Conservation (phyloP, 1,140 invertebrate species). For the Oedothorax gibbosus region DNA sequence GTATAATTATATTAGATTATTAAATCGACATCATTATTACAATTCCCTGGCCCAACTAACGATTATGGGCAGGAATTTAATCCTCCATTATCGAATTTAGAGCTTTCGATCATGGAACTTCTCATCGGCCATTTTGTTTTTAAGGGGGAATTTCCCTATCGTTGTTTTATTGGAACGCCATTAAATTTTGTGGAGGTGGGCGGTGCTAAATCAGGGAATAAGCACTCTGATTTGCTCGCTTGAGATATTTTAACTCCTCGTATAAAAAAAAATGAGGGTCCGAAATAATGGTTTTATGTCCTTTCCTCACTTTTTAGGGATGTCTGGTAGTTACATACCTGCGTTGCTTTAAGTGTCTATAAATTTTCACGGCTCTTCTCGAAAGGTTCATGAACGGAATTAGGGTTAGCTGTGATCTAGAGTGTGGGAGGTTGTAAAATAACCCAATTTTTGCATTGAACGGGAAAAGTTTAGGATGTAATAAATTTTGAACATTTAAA, state of each 20-base stretch:
- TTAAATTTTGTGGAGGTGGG: not conserved
- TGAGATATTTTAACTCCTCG: constrained; percentile 29
- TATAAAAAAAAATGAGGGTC: not conserved
- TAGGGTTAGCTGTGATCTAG: not conserved
- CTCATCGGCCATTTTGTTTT: too few relatives aligned
- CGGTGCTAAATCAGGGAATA: constrained; percentile 11
- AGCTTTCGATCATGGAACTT: not conserved
- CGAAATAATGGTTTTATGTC: not conserved
- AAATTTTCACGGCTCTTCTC: not conserved
- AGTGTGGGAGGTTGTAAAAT: too few relatives aligned
- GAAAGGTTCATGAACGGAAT: constrained; percentile 10
- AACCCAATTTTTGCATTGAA: too few relatives aligned
- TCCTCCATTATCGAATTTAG: constrained; percentile 17
- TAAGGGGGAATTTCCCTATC: not conserved
- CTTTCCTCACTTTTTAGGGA: not conserved
- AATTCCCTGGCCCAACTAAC: constrained; percentile 12
- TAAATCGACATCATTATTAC: constrained; percentile 13
- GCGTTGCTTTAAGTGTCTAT: constrained; percentile 25
- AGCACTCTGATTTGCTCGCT: not conserved
- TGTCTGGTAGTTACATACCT: not conserved
- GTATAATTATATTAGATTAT: constrained; percentile 4
- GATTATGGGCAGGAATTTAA: constrained; percentile 18
- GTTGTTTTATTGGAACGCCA: not conserved
- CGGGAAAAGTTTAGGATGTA: too few relatives aligned
- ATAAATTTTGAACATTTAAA: too few relatives aligned